phyloP scores from a whole-genome alignment of 1,140 invertebrate species.

The Tribolium madens region DNA sequence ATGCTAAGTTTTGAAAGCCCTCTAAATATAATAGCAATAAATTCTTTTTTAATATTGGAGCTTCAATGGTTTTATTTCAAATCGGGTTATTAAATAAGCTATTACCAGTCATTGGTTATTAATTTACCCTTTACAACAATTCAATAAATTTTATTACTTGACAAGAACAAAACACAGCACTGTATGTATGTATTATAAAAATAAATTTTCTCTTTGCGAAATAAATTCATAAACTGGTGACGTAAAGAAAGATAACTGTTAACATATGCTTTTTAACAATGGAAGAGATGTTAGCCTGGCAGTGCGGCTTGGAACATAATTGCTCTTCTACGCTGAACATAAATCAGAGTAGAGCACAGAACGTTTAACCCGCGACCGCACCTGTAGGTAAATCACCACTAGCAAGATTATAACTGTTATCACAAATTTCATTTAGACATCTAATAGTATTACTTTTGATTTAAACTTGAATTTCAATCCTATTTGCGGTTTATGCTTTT shows the following conservation, averaged over 20 bases:
- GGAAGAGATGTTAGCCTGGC: slow-evolving; percentile 14
- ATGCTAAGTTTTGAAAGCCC: neutral
- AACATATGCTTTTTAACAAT: slow-evolving; percentile 36
- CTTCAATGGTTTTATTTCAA: neutral
- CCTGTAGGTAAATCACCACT: slow-evolving; percentile 17
- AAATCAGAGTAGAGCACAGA: slow-evolving; percentile 17
- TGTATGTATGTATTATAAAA: too few species aligned
- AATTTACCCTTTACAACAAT: neutral
- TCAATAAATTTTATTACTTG: too few species aligned
- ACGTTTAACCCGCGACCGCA: slow-evolving; percentile 28
- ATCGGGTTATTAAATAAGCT: neutral
- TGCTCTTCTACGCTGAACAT: slow-evolving; percentile 11
- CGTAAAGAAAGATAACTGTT: slow-evolving; percentile 6
- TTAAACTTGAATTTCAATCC: neutral
- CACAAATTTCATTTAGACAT: neutral
- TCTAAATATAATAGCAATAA: neutral
- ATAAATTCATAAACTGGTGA: neutral
- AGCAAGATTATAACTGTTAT: slow-evolving; percentile 20
- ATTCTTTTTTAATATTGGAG: neutral
- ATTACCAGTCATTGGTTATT: neutral
- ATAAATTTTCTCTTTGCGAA: neutral
- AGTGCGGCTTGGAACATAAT: slow-evolving; percentile 13
- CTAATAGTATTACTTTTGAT: neutral
- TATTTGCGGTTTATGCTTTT: neutral
- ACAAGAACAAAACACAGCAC: too few species aligned